Evolutionary conservation across 2,888 invertebrate species (phyloP), one percentile per base, ranked within the genome.

Genomic region (Drosophila seclusa): DNA sequence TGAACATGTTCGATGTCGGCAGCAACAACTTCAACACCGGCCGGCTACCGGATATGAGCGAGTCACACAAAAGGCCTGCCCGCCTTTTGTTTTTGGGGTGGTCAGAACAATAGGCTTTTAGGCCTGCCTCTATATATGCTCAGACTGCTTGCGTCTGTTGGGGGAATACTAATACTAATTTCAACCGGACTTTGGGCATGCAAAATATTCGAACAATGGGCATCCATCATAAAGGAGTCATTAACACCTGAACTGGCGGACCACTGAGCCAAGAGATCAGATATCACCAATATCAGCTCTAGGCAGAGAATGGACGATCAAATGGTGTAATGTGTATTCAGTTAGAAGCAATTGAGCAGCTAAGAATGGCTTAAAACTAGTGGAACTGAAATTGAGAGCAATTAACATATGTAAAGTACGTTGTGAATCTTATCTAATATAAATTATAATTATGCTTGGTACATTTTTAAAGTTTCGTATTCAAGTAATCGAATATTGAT

Each of bases 21-120:
- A 16, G n/a, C 50, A 54, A 21, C 62, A 55, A 58, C 58, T 74
- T 62, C 68, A 52, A 64, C 67, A 70, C 78, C 81, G 81, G 78
- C 80, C 80, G 80, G 78, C 74, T 79, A 88, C 90, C 85, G 85
- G 85, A 89, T 85, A 85, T 87, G 80, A 67, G 69, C 82, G 80
- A 79, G 85, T 58, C 67, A 63, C 85, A 84, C 80, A 89, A 85
- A 87, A 84, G 86, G 89, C 83, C 60, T 60, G 77, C 57, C 60
- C 65, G 45, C 32, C 45, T 68, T 68, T 68, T 69, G 58, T 68
- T 64, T 82, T 87, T 83, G 84, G 89, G 84, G 84, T 87, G 81
- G 73, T 54, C 58, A 64, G 71, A 89, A 89, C 89, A 89, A 79
- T 74, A 68, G 73, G 70, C 78, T 68, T 60, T 62, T 64, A 45